phyloP scores from a whole-genome alignment of 1,140 invertebrate species.

The Lycorma delicatula region DNA sequence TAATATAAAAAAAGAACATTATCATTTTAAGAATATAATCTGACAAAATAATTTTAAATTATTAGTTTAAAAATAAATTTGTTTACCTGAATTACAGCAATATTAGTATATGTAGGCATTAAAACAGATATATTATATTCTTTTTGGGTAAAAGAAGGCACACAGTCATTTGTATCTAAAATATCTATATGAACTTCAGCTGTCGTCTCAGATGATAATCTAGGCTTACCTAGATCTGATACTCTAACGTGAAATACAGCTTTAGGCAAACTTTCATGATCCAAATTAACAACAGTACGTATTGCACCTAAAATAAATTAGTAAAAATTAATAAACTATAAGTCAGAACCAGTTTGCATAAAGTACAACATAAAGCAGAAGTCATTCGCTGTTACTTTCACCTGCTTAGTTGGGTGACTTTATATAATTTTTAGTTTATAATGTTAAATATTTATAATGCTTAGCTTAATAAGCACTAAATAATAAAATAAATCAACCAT shows the following conservation, averaged over 20 bases:
- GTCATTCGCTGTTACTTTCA: no score
- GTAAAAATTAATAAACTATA: no score
- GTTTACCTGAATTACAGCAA: conserved; percentile 49
- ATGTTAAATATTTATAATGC: no score
- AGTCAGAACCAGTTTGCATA: no score
- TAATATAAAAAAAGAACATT: background rate
- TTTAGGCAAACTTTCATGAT: conserved; percentile 63
- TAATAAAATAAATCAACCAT: no score
- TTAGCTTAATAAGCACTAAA: no score
- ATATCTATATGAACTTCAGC: conserved; percentile 67
- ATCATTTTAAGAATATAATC: no score
- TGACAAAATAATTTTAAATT: background rate
- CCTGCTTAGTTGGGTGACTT: no score
- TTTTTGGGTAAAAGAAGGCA: conserved; percentile 60
- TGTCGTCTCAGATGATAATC: conserved; percentile 61
- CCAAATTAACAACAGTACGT: conserved; percentile 61
- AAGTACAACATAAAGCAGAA: no score
- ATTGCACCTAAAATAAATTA: conserved; percentile 72
- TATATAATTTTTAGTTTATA: no score
- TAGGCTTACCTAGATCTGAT: conserved; percentile 74
- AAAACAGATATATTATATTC: conserved; percentile 70
- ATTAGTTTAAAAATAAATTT: background rate
- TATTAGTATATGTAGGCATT: conserved; percentile 67
- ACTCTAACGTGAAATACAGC: conserved; percentile 81
- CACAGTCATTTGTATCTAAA: conserved; percentile 78